Evolutionary conservation across 1,140 invertebrate species (phyloP), one percentile per base, ranked within the genome.

Genomic region (Campoletis sonorensis): DNA sequence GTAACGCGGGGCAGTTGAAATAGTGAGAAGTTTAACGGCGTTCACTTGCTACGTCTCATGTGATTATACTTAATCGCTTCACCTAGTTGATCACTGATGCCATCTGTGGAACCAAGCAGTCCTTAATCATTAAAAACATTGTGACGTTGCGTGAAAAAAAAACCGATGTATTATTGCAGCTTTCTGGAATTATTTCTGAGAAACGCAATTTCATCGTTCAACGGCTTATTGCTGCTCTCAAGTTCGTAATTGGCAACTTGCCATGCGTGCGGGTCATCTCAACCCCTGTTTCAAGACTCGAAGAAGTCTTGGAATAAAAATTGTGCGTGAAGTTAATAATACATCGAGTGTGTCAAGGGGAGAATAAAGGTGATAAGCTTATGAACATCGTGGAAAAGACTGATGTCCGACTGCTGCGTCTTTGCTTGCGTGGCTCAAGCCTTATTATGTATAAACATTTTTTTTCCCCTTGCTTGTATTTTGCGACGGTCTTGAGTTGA

Each of bases 401-500:
- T 2, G 30, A 33, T 33, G 2, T 33, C 30, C 2, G 30, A 33
- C 30, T 33, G 30, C 30, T 33, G 30, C 30, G 30, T 33, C 30
- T 33, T 33, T 33, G 7, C 30, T 33, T 33, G 30, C 30, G 30
- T 33, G 40, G 40, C 40, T 45, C 40, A 45, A 45, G 68, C 49
- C 4, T 21, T 40, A 16, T 73, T 58, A n/a, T 15, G 51, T 51
- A 58, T n/a, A 58, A 7, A 21, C 18, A 58, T 5, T 18, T 40
- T 77, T 26, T 64, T 61, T 37, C 26, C 27, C 11, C 1, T 13
- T 26, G 37, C 30, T 33, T 21, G 7, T 67, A 67, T 67, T 67
- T 27, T 1, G 26, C 18, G 51, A 77, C 51, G 75, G 75, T 64
- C 27, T 45, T 33, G 79, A 79, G 64, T 83, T 77, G 70, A 79